Evolutionary conservation across 2,888 invertebrate species (phyloP), one percentile per base, ranked within the genome.

Genomic region (Hydropsyche betteni): DNA sequence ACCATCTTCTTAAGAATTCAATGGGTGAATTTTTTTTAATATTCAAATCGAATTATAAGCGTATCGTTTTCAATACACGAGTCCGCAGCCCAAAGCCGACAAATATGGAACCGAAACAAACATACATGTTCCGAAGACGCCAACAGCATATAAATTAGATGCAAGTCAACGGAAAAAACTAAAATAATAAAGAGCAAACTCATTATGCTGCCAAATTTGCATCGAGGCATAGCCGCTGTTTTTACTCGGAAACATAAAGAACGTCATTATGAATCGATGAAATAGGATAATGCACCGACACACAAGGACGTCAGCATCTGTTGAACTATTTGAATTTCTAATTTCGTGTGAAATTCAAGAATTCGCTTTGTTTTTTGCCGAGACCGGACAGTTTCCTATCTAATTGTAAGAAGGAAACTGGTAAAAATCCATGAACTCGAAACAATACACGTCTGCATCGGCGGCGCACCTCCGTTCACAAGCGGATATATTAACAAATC

Each of bases 401-500:
- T 64, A 36, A 24, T 24, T 2, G 24, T 24, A 24, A n/a, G 34
- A 36, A 64, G 64, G 64, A 64, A 64, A 34, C 34, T 8, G 64
- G 24, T 12, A 34, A 34, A 64, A 64, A 64, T 64, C 64, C 36
- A 36, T 64, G 64, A 64, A 64, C 36, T 64, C 36, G 36, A 64
- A 64, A 64, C 64, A 64, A 64, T 64, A 64, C 6, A 64, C 12
- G 34, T 36, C 36, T 36, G 64, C 24, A 34, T 34, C 64, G 36
- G 36, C 24, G 64, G 64, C 34, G 64, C 64, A 34, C 64, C 64
- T 44, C 44, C 44, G 44, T 36, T 64, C 36, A 36, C 64, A 36
- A 64, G 64, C 64, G 64, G 64, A 64, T 64, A 64, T 64, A 64
- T 64, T 64, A 64, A 64, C 64, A 64, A 64, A 64, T 64, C 64